Evolutionary conservation across 2,113 vertebrate species (phyloP).

Genomic region (Xerus inauris): DNA sequence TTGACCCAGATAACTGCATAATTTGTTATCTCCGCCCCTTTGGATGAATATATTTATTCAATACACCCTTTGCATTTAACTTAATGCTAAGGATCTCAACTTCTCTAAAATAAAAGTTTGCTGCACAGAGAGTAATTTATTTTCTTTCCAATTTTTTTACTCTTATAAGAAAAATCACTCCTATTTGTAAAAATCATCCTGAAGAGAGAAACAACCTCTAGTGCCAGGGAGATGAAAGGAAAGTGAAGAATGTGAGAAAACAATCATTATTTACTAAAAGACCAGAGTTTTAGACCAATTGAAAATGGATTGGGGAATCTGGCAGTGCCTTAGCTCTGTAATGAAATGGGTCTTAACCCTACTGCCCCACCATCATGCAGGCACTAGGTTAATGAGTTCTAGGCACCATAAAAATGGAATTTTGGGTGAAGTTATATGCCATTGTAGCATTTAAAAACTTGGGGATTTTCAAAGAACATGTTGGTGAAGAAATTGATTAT

Average conservation of each 20-base stretch:
- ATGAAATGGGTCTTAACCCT: neutral
- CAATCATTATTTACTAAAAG: neutral
- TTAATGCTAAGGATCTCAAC: slow-evolving; percentile 1
- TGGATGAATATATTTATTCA: neutral
- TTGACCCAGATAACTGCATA: neutral
- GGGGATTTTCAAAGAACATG: neutral
- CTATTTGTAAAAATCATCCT: neutral
- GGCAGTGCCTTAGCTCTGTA: neutral
- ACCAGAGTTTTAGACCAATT: neutral
- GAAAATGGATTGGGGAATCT: neutral
- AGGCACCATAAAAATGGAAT: neutral
- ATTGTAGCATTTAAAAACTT: neutral
- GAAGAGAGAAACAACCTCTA: neutral
- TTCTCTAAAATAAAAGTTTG: slow-evolving; percentile 18
- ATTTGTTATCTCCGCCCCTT: neutral
- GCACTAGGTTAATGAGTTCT: neutral
- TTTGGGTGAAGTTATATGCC: neutral
- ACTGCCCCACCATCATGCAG: neutral
- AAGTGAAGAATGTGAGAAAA: neutral
- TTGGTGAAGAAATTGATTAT: neutral
- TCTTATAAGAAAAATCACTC: neutral
- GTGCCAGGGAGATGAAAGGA: neutral
- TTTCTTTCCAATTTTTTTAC: neutral
- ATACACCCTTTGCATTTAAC: neutral
- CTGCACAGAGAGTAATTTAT: neutral